Conservation (phyloP, 2,797 vertebrate genomes). For the Sebastes vulpes region DNA sequence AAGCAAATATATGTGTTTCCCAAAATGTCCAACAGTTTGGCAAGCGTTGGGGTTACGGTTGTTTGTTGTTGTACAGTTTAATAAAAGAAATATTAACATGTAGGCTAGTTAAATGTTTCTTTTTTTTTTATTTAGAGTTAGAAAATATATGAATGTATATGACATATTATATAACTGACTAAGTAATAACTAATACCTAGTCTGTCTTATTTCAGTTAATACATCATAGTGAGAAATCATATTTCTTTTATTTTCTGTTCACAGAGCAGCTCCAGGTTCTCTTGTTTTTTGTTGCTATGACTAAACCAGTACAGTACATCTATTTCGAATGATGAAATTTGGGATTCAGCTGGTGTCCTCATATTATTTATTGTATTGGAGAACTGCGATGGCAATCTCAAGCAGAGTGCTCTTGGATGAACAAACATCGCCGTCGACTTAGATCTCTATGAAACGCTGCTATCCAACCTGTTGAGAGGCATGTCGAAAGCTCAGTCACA, state of each 20-base stretch:
- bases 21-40: not conserved
- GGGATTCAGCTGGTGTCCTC: not conserved
- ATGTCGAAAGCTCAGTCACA: conserved; percentile 67
- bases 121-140: not conserved
- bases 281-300: not conserved
- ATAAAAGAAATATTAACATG: not conserved
- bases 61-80: not conserved
- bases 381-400: conserved; percentile 5
- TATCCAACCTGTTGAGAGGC: conserved; percentile 65
- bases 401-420: conserved; percentile 29
- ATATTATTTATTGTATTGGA: conserved; percentile 5
- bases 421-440: conserved; percentile 6
- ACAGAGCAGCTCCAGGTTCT: not conserved
- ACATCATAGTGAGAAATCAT: not conserved
- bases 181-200: no score
- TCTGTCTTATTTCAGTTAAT: not conserved
- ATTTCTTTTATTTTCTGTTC: not conserved
- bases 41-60: not conserved
- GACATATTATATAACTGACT: not conserved
- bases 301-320: not conserved
- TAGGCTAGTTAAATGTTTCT: not conserved
- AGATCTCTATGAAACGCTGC: conserved; percentile 60
- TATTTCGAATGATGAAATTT: not conserved
- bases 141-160: not conserved
- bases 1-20: not conserved